Evolutionary conservation across 2,888 invertebrate genomes (phyloP).

Genomic region (Polia nebulosa): DNA sequence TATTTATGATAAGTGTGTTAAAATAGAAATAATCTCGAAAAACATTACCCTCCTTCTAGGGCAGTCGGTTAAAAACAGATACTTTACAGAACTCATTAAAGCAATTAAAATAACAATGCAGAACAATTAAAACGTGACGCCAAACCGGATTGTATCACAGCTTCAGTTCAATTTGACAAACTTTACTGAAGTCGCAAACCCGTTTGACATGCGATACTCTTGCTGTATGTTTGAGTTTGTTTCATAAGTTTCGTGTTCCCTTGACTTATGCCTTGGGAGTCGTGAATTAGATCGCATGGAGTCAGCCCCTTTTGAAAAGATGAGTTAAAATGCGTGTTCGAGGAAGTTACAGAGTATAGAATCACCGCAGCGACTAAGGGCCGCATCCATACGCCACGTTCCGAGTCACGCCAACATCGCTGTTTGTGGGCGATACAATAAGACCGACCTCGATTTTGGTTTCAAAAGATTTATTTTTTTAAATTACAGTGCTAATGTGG

Average conservation of each 20-base stretch:
- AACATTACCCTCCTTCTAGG: neutral
- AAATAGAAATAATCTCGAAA: too few species aligned
- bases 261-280: slow-evolving; percentile 3
- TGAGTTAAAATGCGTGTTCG: too few species aligned
- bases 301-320: neutral
- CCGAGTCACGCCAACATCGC: too few species aligned
- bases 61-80: slow-evolving; percentile 7
- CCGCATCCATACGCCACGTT: too few species aligned
- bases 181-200: slow-evolving; percentile 14
- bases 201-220: slow-evolving; percentile 41
- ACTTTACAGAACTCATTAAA: slow-evolving; percentile 23
- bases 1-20: too few species aligned
- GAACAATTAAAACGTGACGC: slow-evolving; percentile 34
- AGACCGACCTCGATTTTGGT: too few species aligned
- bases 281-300: neutral
- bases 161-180: slow-evolving; percentile 40
- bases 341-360: too few species aligned
- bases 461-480: too few species aligned
- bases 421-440: too few species aligned
- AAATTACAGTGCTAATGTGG: too few species aligned
- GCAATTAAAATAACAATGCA: slow-evolving; percentile 4
- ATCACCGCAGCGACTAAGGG: too few species aligned
- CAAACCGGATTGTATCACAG: slow-evolving; percentile 9
- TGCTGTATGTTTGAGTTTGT: slow-evolving; percentile 24
- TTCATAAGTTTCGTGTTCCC: neutral